These are phyloP conservation scores for Antigone vipio DNA, from an alignment of 2,113 vertebrate genomes.

Conservation along the genomic window DNA sequence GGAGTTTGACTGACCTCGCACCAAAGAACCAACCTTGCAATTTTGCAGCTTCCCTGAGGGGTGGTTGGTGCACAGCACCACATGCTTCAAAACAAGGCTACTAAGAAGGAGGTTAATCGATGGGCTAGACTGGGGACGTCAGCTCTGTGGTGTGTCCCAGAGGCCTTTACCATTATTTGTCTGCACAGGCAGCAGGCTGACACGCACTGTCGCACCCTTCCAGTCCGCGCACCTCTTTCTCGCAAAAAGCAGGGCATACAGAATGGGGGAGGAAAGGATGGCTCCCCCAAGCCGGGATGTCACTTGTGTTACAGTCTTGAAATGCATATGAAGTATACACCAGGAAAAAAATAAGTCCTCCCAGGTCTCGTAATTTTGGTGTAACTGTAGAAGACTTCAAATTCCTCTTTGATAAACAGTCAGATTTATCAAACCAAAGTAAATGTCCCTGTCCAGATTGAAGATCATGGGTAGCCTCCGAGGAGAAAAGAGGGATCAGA, in stretches of 20 bases:
- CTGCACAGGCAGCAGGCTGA: neutral
- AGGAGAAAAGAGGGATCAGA: neutral
- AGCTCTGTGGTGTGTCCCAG: neutral
- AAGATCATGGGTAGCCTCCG: neutral
- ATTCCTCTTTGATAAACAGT: neutral
- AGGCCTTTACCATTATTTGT: neutral
- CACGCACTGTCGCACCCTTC: neutral
- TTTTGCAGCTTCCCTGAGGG: neutral
- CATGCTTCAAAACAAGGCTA: neutral
- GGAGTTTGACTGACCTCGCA: neutral
- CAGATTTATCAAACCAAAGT: neutral
- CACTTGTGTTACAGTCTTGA: neutral
- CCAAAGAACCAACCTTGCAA: neutral
- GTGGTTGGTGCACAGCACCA: neutral
- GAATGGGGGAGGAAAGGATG: neutral
- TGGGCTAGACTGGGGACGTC: neutral
- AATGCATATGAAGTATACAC: neutral
- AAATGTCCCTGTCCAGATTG: neutral
- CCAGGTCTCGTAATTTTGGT: neutral
- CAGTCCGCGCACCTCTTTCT: neutral
- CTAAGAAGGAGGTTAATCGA: neutral
- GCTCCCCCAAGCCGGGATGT: neutral
- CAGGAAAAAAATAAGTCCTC: neutral
- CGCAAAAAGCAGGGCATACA: neutral
- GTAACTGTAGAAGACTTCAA: neutral